These are phyloP conservation scores for Lysandra coridon DNA, from an alignment of 2,888 invertebrate species.

Conservation along the genomic window DNA sequence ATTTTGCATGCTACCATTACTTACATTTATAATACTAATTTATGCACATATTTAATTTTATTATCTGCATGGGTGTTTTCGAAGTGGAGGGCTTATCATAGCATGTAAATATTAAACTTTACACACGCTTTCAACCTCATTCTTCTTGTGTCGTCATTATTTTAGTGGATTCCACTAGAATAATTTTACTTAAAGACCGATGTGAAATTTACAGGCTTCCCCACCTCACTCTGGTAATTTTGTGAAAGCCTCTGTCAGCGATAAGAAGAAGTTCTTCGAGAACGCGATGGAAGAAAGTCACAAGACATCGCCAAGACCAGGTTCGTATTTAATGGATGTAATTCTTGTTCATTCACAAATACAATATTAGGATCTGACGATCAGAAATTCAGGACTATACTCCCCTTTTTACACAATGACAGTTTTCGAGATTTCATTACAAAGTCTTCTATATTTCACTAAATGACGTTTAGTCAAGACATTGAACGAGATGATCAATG, in stretches of 20 bases:
- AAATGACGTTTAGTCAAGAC: too few species aligned
- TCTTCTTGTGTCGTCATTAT: conserved; percentile 43
- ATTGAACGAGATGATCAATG: too few species aligned
- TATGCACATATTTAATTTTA: conserved; percentile 54
- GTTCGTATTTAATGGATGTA: conserved; percentile 61
- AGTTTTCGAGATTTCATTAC: too few species aligned
- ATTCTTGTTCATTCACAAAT: neutral
- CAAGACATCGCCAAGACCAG: conserved; percentile 91
- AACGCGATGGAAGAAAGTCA: conserved; percentile 96
- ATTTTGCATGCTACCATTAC: conserved; percentile 72
- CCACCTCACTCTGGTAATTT: conserved; percentile 86
- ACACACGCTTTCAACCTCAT: conserved; percentile 64
- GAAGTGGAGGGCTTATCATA: conserved; percentile 65
- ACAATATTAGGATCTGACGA: neutral
- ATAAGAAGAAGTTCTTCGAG: conserved; percentile 97
- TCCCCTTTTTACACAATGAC: neutral
- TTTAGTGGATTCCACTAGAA: neutral
- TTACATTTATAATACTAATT: conserved; percentile 56
- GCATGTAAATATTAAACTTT: conserved; percentile 64
- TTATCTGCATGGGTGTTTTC: conserved; percentile 71
- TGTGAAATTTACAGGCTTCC: conserved; percentile 69
- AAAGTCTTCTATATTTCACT: too few species aligned
- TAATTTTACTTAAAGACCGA: neutral
- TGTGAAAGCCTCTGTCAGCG: conserved; percentile 93
- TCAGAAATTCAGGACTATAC: neutral